Conservation (phyloP, 1,140 invertebrate species). For the Meteorus sp. region DNA sequence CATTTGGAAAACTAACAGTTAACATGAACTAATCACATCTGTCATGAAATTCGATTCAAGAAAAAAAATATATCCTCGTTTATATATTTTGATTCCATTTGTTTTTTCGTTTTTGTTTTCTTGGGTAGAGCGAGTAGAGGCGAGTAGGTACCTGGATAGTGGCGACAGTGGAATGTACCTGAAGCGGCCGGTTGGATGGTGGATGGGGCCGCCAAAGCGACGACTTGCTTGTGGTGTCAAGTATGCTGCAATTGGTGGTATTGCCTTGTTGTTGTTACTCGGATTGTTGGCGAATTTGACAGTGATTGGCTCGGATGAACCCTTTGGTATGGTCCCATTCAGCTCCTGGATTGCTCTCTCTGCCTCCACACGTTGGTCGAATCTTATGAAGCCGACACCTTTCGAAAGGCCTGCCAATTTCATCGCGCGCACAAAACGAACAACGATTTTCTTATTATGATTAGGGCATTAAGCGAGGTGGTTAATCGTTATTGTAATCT, state of each 20-base stretch:
- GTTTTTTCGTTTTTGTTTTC: conserved; percentile 29
- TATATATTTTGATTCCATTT: too few species aligned
- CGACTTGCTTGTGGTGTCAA: conserved; percentile 79
- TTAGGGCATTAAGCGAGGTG: conserved; percentile 29
- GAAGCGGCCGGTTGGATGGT: conserved; percentile 89
- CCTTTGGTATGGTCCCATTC: conserved; percentile 95
- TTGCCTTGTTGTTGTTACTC: conserved; percentile 90
- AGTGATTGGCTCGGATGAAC: conserved; percentile 94
- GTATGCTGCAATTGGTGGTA: conserved; percentile 91
- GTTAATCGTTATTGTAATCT: conserved; percentile 7
- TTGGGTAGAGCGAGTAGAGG: conserved; percentile 62
- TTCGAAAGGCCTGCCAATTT: conserved; percentile 85
- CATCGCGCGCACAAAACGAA: conserved; percentile 31
- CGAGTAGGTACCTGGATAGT: conserved; percentile 66
- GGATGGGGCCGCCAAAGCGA: conserved; percentile 89
- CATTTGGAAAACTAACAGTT: too few species aligned
- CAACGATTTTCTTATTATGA: conserved; percentile 24
- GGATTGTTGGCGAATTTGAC: conserved; percentile 99
- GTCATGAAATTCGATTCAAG: too few species aligned
- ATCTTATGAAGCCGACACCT: conserved; percentile 98
- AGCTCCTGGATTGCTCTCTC: conserved; percentile 97
- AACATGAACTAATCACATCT: too few species aligned
- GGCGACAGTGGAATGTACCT: conserved; percentile 79
- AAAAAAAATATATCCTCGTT: too few species aligned
- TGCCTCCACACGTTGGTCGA: conserved; percentile 96